phyloP scores from a whole-genome alignment of 1,140 invertebrate genomes.

The Drosophila athabasca region DNA sequence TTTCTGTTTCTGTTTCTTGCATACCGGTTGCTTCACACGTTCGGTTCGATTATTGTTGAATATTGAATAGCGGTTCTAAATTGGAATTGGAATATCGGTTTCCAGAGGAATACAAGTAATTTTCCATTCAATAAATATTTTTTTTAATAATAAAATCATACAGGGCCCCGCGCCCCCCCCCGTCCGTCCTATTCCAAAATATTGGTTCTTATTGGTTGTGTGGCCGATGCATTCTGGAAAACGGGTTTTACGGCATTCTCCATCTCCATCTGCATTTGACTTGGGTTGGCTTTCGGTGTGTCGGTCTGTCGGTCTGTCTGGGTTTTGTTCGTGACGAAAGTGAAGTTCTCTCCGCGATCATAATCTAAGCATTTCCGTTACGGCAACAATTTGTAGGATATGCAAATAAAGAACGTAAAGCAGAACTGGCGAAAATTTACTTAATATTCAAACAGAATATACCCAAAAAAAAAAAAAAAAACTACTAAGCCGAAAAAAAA shows the following conservation, averaged over 20 bases:
- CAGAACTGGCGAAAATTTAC: slow-evolving; percentile 54
- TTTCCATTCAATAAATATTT: slow-evolving; percentile 15
- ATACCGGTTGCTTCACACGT: slow-evolving; percentile 36
- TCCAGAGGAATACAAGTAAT: slow-evolving; percentile 1
- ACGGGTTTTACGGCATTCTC: slow-evolving; percentile 48
- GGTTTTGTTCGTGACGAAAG: slow-evolving; percentile 48
- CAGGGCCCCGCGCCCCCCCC: neutral
- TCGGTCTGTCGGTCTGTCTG: neutral
- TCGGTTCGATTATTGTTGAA: neutral
- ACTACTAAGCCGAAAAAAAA: slow-evolving; percentile 46
- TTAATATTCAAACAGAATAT: slow-evolving; percentile 60
- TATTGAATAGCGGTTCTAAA: slow-evolving; percentile 4
- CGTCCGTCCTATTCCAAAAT: neutral
- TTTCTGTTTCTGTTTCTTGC: slow-evolving; percentile 2
- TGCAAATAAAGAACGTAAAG: slow-evolving; percentile 32
- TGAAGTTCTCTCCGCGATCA: slow-evolving; percentile 40
- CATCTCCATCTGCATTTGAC: slow-evolving; percentile 34
- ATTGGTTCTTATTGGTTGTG: slow-evolving; percentile 13
- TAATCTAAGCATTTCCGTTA: slow-evolving; percentile 60
- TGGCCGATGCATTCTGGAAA: slow-evolving; percentile 41
- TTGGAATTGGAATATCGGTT: neutral
- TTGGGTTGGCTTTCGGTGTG: neutral
- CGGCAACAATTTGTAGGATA: slow-evolving; percentile 51
- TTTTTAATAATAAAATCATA: slow-evolving; percentile 7
- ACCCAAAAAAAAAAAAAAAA: slow-evolving; percentile 16